Conservation (phyloP, 2,797 vertebrate species). For the Pachyuromys duprasi region DNA sequence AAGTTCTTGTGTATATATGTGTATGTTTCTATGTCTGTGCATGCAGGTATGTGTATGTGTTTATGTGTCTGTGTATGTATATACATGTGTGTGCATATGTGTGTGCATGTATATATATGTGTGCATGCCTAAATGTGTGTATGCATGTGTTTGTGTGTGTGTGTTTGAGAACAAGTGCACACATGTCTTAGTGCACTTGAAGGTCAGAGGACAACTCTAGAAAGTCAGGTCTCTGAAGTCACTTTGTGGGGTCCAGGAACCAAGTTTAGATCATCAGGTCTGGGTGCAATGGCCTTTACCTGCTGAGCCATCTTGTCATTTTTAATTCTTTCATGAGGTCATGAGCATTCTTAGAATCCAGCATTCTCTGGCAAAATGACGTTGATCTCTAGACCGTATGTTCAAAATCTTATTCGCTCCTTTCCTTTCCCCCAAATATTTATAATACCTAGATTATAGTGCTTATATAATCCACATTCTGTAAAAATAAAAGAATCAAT, state of each 20-base stretch:
- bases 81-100: neutral
- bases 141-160: neutral
- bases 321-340: neutral
- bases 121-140: neutral
- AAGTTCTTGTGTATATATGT: neutral
- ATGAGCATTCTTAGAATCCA: constrained; percentile 25
- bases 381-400: neutral
- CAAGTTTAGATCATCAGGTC: neutral
- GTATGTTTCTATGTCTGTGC: neutral
- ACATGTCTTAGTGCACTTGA: neutral
- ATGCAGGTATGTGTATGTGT: neutral
- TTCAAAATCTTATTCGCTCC: neutral
- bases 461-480: neutral
- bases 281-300: neutral
- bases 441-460: constrained; percentile 2
- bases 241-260: neutral
- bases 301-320: neutral
- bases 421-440: constrained; percentile 3
- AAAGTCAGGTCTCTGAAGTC: neutral
- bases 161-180: neutral
- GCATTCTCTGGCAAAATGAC: neutral
- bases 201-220: neutral
- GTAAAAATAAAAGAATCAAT: neutral
- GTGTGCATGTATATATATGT: neutral
- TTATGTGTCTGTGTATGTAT: neutral